Conservation (phyloP, 2,888 invertebrate species). For the Drosophila suboccidentalis region DNA sequence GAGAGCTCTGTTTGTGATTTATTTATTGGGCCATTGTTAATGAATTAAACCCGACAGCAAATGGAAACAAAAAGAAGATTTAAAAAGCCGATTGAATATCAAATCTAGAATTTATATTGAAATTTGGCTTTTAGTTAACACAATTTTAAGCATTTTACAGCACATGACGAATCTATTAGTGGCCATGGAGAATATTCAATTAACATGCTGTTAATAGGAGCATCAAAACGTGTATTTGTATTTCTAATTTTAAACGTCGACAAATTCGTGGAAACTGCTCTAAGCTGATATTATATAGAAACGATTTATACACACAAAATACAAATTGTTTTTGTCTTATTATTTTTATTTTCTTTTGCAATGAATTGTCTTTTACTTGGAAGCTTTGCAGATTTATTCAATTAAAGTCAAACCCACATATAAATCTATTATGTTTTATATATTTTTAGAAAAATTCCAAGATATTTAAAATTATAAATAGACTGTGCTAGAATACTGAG, state of each 20-base stretch:
- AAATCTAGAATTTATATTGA: constrained; percentile 24
- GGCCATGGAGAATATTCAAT: constrained; percentile 61
- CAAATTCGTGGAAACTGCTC: constrained; percentile 7
- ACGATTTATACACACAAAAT: neutral
- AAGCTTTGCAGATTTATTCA: neutral
- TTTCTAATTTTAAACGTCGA: constrained; percentile 20
- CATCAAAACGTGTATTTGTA: constrained; percentile 6
- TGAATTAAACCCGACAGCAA: constrained; percentile 38
- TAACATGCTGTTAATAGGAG: constrained; percentile 52
- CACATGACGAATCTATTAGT: constrained; percentile 75
- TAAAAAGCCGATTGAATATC: constrained; percentile 14
- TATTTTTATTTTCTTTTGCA: neutral
- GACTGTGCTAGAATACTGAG: neutral
- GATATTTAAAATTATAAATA: neutral
- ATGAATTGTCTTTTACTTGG: neutral
- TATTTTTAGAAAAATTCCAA: neutral
- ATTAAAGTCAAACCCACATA: neutral
- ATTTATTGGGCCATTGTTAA: constrained; percentile 59
- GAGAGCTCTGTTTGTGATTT: constrained; percentile 53
- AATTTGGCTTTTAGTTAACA: constrained; percentile 28
- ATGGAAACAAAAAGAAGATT: constrained; percentile 1
- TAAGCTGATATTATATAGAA: constrained; percentile 2
- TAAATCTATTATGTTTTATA: neutral
- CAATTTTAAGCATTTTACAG: constrained; percentile 40
- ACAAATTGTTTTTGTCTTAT: neutral